Conservation (phyloP, 2,888 invertebrate species). For the Pseudeuparius sepicola region DNA sequence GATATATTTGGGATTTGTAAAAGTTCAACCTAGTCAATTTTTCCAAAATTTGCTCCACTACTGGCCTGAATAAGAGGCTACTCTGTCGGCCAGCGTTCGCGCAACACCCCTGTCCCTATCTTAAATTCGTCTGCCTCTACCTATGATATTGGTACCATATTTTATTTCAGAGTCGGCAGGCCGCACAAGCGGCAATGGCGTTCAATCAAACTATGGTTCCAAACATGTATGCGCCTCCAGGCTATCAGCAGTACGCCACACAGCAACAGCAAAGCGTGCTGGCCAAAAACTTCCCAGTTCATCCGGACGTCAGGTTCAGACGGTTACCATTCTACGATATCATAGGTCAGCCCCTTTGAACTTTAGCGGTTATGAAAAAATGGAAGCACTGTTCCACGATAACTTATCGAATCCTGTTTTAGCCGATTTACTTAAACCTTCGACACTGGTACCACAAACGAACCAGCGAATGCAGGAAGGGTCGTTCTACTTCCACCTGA, state of each 20-base stretch:
- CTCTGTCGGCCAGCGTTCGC: too few species aligned
- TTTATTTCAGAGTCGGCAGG: not conserved
- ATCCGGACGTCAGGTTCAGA: constrained; percentile 89
- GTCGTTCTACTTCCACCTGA: constrained; percentile 79
- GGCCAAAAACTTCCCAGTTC: constrained; percentile 62
- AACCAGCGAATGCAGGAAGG: constrained; percentile 76
- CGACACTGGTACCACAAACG: constrained; percentile 64
- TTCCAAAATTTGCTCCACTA: too few species aligned
- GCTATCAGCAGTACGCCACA: constrained; percentile 37
- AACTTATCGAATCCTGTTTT: constrained; percentile 33
- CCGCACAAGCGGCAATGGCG: constrained; percentile 17
- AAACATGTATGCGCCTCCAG: constrained; percentile 45
- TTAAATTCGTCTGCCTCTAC: not conserved
- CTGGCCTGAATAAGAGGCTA: too few species aligned
- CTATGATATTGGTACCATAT: not conserved
- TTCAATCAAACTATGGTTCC: constrained; percentile 31
- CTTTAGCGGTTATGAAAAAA: not conserved
- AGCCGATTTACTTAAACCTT: constrained; percentile 81
- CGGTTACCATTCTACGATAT: constrained; percentile 89
- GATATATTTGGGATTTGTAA: too few species aligned
- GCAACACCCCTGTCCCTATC: too few species aligned
- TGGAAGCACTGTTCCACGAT: not conserved
- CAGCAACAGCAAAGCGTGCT: constrained; percentile 32
- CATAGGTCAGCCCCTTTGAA: constrained; percentile 15
- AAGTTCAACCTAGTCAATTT: too few species aligned